Evolutionary conservation across 1,140 invertebrate genomes (phyloP).

Genomic region (Magallana ariakensis): DNA sequence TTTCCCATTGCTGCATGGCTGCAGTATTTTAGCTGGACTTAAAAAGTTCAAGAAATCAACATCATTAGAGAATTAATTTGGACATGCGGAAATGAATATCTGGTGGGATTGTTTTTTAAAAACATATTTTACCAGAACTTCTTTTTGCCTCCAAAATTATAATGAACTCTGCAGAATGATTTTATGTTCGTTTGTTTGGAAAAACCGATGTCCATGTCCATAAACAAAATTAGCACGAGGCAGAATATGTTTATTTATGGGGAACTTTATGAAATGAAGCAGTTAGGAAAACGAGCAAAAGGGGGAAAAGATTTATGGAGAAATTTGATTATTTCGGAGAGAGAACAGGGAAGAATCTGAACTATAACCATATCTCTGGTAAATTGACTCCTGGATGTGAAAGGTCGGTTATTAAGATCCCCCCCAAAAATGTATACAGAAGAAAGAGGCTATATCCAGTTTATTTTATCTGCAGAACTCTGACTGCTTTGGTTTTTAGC

Average conservation of each 20-base stretch:
- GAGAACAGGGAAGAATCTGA: background rate
- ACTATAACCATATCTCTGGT: background rate
- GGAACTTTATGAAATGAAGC: conserved; percentile 29
- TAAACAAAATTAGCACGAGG: conserved; percentile 21
- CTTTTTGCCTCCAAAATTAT: background rate
- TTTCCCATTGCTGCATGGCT: background rate
- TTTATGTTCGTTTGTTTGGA: conserved; percentile 6
- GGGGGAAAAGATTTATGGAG: background rate
- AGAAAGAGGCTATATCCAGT: background rate
- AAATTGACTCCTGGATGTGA: conserved; percentile 8
- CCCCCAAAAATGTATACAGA: background rate
- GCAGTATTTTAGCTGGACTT: background rate
- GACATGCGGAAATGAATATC: background rate
- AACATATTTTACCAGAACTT: background rate
- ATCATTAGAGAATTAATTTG: background rate
- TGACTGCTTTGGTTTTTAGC: conserved; percentile 8
- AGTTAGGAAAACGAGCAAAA: conserved; percentile 12
- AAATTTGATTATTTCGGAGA: conserved; percentile 30
- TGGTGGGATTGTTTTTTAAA: background rate
- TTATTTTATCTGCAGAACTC: conserved; percentile 22
- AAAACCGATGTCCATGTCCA: conserved; percentile 1
- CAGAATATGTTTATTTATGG: conserved; percentile 29
- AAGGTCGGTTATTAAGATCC: conserved; percentile 27
- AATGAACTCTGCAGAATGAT: background rate
- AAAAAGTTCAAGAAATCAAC: background rate